Evolutionary conservation across 2,888 invertebrate genomes (phyloP), one percentile per base, ranked within the genome.

Genomic region (Sesia bembeciformis): DNA sequence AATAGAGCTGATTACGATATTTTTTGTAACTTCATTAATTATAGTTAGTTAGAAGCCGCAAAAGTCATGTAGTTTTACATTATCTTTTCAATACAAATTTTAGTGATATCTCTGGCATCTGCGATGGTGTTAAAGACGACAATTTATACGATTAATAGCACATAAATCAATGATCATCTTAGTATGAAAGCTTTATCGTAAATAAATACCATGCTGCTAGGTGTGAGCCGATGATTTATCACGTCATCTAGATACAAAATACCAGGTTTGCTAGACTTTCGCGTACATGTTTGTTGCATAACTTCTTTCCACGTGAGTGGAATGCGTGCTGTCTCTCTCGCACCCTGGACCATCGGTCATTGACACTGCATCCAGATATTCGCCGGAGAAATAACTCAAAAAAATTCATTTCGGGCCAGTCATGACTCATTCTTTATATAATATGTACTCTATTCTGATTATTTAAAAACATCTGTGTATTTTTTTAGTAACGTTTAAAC

Each of bases 251-350:
- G 78, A 78, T 79, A 72, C 72, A 70, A 71, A 72, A 67, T 46
- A 23, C 8, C 40, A n/a, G 52, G 40, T 52, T 52, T 54, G 61
- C 63, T 62, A 60, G 62, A 76, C 83, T 84, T 83, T 85, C 86
- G 81, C 84, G 79, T 78, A 75, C 72, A 69, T 74, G 70, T 68
- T 71, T 74, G 81, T 87, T 86, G 82, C 86, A 83, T 87, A 86
- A 86, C 84, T 79, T 84, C 86, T 86, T 86, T 85, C 85, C 85
- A 84, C 84, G 73, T 69, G 85, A 84, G 80, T 73, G 81, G 69
- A 70, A 70, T 67, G 77, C 74, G 70, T 71, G 76, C 71, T 70
- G 67, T 80, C 82, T 74, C 81, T 64, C 77, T 78, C 78, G 70
- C 81, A 68, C 79, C 78, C 78, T 77, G 79, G 78, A 76, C 68